Evolutionary conservation across 2,113 vertebrate species (phyloP), one percentile per base, ranked within the genome.

Genomic region (Ploceus nigricollis): DNA sequence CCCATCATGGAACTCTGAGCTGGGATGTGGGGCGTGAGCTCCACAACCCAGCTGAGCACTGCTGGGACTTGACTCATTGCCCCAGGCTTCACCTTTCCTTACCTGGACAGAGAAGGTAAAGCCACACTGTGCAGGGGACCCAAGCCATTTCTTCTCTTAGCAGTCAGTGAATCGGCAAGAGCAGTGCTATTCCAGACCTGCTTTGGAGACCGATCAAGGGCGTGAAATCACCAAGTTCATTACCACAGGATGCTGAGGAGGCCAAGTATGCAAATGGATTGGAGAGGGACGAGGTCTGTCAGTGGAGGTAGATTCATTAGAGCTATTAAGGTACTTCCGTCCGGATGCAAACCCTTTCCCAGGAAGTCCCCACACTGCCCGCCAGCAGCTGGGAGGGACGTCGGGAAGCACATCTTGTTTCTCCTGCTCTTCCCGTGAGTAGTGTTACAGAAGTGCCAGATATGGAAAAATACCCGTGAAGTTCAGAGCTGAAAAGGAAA

Each of bases 21-120:
- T 0, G 0, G 24, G 57, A 54, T 0, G 0, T 0, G 0, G 48
- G 24, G 35, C n/a, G 33, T 0, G 8, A 87, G 39, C 63, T 64
- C 13, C 0, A 6, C 2, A 6, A 54, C 1, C 0, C 48, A 22
- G 37, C 33, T 2, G 1, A n/a, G 20, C 30, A 42, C 40, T 0
- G 0, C 19, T 24, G n/a, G n/a, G 24, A 31, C 30, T 19, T 31
- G 54, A 4, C 19, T 27, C 45, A 5, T 33, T 0, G 0, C 1
- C 1, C 23, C 47, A 39, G 35, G 23, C 18, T 50, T 71, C 9
- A 31, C 70, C n/a, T 25, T 42, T 42, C 37, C 70, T 28, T 23
- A 15, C 11, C 37, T 25, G 58, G 58, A 28, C 11, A 15, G 64
- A 57, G 61, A n/a, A 69, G 53, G 24, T 44, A 76, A 72, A 88